Percentiles rank a stretch among this genome's conserved stretches.
phyloP scores from a whole-genome alignment of 2,797 vertebrate species.

The Periophthalmus magnuspinnatus region DNA sequence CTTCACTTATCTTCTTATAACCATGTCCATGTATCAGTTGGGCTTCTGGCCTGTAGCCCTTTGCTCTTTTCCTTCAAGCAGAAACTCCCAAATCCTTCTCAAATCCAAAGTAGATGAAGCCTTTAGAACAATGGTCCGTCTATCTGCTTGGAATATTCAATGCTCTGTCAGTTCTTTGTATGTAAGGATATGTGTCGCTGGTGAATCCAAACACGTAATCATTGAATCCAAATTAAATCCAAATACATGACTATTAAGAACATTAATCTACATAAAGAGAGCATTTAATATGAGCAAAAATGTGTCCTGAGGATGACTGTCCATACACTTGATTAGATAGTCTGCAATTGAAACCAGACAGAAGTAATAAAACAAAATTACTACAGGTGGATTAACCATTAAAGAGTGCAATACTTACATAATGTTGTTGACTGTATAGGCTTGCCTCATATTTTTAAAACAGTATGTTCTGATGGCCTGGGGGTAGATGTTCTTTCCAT shows the following conservation, averaged over 20 bases:
- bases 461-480: neutral
- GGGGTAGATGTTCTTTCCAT: neutral
- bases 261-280: neutral
- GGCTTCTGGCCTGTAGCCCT: slow-evolving; percentile 29
- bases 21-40: slow-evolving; percentile 18
- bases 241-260: too few species aligned
- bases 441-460: neutral
- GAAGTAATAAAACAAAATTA: neutral
- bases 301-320: neutral
- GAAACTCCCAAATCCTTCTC: slow-evolving; percentile 28
- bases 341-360: slow-evolving; percentile 11
- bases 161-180: slow-evolving; percentile 5
- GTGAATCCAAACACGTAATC: neutral
- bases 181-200: neutral
- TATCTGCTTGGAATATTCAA: slow-evolving; percentile 22
- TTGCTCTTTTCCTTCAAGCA: slow-evolving; percentile 24
- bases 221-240: neutral
- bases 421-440: neutral
- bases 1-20: slow-evolving; percentile 12
- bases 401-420: neutral
- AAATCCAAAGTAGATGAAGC: slow-evolving; percentile 48
- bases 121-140: slow-evolving; percentile 21
- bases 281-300: neutral
- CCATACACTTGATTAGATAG: neutral
- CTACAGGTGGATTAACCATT: slow-evolving; percentile 10